A percentile compares a stretch with the other conserved stretches of the same genome.
Conservation (phyloP, 2,113 vertebrate genomes). For the Nannospalax galili region DNA sequence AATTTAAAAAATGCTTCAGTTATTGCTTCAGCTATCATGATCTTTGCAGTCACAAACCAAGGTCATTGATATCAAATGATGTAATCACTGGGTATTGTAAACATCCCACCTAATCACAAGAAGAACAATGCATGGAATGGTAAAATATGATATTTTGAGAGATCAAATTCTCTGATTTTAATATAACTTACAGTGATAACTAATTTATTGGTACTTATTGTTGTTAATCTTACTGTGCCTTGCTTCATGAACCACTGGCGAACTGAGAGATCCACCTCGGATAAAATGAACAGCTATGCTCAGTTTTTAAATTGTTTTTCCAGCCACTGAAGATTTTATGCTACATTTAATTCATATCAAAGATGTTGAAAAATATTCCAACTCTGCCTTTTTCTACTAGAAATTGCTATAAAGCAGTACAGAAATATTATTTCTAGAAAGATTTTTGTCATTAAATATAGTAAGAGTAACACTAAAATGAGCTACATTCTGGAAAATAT, state of each 20-base stretch:
- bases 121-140: not conserved
- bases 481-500: constrained; percentile 16
- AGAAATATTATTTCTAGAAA: constrained; percentile 1
- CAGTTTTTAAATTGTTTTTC: not conserved
- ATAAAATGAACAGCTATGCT: not conserved
- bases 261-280: not conserved
- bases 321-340: not conserved
- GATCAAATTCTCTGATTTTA: not conserved
- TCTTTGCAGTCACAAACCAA: accelerated
- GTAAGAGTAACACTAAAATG: constrained; percentile 35
- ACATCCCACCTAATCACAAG: not conserved
- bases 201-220: not conserved
- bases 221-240: not conserved
- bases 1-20: not conserved
- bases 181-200: not conserved
- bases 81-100: not conserved
- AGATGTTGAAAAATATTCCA: not conserved
- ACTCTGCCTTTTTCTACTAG: not conserved
- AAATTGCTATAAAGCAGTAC: not conserved
- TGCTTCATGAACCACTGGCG: not conserved
- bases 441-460: not conserved
- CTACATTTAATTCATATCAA: not conserved
- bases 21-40: not conserved
- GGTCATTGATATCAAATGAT: too few relatives aligned
- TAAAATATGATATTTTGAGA: not conserved